These are phyloP conservation scores for Venturia canescens DNA, from an alignment of 1,140 invertebrate genomes.

Conservation along the genomic window DNA sequence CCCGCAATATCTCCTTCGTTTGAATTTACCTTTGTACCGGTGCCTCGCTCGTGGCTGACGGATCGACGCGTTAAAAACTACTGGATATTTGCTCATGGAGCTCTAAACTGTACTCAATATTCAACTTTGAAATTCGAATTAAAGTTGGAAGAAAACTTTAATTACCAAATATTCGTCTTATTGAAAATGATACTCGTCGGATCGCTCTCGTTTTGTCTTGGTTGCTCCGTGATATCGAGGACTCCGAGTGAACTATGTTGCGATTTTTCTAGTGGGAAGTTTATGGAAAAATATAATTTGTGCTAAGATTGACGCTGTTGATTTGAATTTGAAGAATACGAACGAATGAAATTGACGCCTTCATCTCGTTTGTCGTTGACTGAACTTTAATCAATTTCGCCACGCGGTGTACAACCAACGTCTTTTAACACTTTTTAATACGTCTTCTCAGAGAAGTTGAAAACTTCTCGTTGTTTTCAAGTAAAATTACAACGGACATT, in stretches of 20 bases:
- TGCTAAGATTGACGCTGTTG: neutral
- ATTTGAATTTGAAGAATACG: too few species aligned
- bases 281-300: too few species aligned
- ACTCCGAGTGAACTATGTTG: neutral
- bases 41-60: neutral
- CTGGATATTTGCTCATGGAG: neutral
- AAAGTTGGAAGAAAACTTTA: slow-evolving; percentile 12
- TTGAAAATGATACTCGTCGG: neutral
- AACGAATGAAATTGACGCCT: too few species aligned
- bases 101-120: neutral
- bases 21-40: neutral
- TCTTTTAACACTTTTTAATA: neutral
- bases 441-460: neutral
- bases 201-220: neutral
- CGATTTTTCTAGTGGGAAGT: too few species aligned
- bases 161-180: neutral
- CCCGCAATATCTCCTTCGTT: neutral
- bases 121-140: neutral
- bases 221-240: too few species aligned
- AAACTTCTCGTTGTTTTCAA: neutral
- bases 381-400: too few species aligned
- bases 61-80: neutral
- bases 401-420: neutral
- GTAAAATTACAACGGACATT: neutral
- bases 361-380: too few species aligned